Conservation (phyloP, 2,888 invertebrate species). For the Chalcosyrphus nemorum region DNA sequence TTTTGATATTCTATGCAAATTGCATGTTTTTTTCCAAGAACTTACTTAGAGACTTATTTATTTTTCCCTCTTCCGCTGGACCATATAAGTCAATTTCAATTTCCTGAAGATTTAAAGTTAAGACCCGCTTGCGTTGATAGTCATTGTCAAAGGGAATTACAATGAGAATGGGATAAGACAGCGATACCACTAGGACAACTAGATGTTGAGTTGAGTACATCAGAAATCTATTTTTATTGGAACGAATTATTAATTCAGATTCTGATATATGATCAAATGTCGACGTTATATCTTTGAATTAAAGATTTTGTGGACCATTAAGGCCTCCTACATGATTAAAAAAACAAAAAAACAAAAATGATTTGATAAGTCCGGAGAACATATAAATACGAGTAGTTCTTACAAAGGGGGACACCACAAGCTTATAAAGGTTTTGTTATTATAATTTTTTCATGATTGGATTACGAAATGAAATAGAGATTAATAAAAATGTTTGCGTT, state of each 20-base stretch:
- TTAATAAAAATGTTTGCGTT: neutral
- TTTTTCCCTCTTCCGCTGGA: neutral
- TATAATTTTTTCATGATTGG: neutral
- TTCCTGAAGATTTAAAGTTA: conserved; percentile 24
- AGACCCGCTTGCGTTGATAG: neutral
- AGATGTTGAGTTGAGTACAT: conserved; percentile 22
- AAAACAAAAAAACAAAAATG: neutral
- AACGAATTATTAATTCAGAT: conserved; percentile 38
- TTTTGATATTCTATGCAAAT: conserved; percentile 28
- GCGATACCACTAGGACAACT: neutral
- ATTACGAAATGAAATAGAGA: neutral
- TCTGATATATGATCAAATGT: neutral
- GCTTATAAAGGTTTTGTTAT: conserved; percentile 10
- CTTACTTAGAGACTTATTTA: neutral
- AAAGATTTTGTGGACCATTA: neutral
- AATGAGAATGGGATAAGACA: conserved; percentile 15
- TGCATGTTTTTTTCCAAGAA: conserved; percentile 16
- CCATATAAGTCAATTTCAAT: conserved; percentile 15
- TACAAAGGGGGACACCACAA: neutral
- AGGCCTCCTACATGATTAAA: conserved; percentile 41
- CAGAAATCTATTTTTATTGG: conserved; percentile 23
- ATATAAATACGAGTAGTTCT: neutral
- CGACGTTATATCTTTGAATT: conserved; percentile 18
- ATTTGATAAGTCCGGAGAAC: neutral
- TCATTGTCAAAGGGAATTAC: conserved; percentile 7